These are phyloP conservation scores for Stichopus horrens DNA, from an alignment of 53 echinoderm and acorn worm species.

Conservation along the genomic window DNA sequence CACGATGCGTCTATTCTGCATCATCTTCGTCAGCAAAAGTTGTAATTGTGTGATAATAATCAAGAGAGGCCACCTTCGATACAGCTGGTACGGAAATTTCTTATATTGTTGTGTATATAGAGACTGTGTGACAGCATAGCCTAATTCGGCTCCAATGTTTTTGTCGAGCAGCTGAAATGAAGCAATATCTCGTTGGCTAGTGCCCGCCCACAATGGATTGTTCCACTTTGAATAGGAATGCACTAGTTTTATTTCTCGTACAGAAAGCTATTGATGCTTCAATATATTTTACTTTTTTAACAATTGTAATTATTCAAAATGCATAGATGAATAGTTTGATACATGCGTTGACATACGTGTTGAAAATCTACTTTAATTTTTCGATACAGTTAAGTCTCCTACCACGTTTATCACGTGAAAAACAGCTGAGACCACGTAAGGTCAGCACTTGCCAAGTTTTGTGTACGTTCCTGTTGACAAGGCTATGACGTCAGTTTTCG, in stretches of 20 bases:
- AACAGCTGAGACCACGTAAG: conserved; percentile 36
- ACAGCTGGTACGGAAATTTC: not conserved
- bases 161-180: conserved; percentile 12
- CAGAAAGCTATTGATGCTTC: not conserved
- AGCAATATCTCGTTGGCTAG: conserved; percentile 21
- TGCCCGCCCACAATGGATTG: conserved; percentile 29
- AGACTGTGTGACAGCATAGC: too few relatives aligned
- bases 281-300: too few relatives aligned
- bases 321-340: too few relatives aligned
- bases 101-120: not conserved
- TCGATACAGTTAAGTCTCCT: not conserved
- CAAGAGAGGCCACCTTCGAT: not conserved
- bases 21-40: not conserved
- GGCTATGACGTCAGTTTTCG: conserved; percentile 7
- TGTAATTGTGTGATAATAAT: not conserved
- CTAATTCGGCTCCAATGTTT: conserved; percentile 28
- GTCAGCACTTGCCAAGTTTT: not conserved
- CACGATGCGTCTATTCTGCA: not conserved
- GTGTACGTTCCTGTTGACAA: conserved; percentile 35
- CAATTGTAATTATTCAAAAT: too few relatives aligned
- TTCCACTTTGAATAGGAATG: not conserved
- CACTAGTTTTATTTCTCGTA: not conserved
- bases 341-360: too few relatives aligned
- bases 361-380: too few relatives aligned
- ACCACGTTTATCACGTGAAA: conserved; percentile 31